Base-by-base conservation (phyloP, 2,888 invertebrate genomes). In the Ochlodes sylvanus region DNA sequence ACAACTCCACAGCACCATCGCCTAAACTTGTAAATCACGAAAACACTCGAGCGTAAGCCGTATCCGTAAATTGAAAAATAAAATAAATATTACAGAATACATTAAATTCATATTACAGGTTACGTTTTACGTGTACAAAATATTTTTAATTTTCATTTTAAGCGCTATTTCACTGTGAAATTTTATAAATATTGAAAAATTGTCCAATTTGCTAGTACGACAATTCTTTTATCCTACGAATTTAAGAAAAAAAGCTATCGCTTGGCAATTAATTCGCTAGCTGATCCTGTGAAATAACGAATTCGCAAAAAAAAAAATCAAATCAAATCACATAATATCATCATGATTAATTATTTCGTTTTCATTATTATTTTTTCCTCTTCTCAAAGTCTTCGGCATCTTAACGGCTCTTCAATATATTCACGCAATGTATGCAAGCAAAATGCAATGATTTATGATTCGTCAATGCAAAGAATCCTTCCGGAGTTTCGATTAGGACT, bases 251-350 rank as follows among this genome's bases (percentile, higher is more conserved):
- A 54, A 54, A 32, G 17, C 14, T 54, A 54, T 54, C 54, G 54
- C 54, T 27, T 54, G 3, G 54, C 54, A 54, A 27, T n/a, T n/a
- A 27, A 27, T 27, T 54, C 54, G 54, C 54, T 5, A 54, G 54
- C 50, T 15, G 44, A 9, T 2, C 5, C 19, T 19, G 12, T 50
- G 7, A 47, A 9, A 47, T 9, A 42, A 7, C 17, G 12, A 17
- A 9, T 15, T 17, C 6, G 47, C 47, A 47, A 12, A 47, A 9
- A 17, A 17, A 6, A 44, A 44, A 15, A 44, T 44, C n/a, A 9
- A 44, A 17, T 17, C 6, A 47, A 47, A 47, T 47, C 17, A 47
- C 15, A 15, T 47, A 9, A 34, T 34, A 34, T 7, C 2, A 17
- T 47, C 47, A 2, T 27, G 27, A 27, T 19, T 7, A 19, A 50